These are phyloP conservation scores for Pagrus major DNA, from an alignment of 2,113 vertebrate species.

Conservation along the genomic window DNA sequence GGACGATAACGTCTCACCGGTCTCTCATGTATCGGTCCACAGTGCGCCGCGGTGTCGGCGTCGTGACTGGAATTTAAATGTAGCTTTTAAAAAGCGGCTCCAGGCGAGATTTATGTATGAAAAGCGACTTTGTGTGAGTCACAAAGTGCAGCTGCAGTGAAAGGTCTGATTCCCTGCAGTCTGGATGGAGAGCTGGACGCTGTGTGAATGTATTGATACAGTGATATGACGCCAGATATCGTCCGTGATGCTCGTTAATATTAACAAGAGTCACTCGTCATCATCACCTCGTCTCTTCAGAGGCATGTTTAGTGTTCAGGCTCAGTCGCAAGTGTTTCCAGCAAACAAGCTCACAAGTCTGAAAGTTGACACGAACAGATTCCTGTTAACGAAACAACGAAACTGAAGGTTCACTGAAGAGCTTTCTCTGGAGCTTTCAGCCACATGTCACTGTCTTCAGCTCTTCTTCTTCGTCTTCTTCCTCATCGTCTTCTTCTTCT, in stretches of 20 bases:
- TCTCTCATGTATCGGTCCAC: constrained; percentile 11
- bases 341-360: too few relatives aligned
- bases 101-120: constrained; percentile 9
- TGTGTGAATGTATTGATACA: not conserved
- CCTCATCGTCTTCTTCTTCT: too few relatives aligned
- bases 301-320: too few relatives aligned
- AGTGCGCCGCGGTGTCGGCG: not conserved
- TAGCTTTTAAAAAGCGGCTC: not conserved
- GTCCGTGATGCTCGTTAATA: not conserved
- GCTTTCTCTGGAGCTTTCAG: too few relatives aligned
- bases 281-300: not conserved
- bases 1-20: constrained; percentile 19
- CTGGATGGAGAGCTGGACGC: not conserved
- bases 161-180: not conserved
- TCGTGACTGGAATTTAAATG: constrained; percentile 32
- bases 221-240: not conserved
- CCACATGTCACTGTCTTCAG: too few relatives aligned
- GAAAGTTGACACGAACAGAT: too few relatives aligned
- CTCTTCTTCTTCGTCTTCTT: too few relatives aligned
- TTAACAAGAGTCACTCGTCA: not conserved
- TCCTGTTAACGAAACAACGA: too few relatives aligned
- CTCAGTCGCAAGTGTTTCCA: too few relatives aligned
- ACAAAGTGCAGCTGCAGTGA: constrained; percentile 3
- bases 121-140: constrained; percentile 22
- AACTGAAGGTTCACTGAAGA: too few relatives aligned